phyloP scores from a whole-genome alignment of 1,140 invertebrate genomes.

The Archivesica marissinica region DNA sequence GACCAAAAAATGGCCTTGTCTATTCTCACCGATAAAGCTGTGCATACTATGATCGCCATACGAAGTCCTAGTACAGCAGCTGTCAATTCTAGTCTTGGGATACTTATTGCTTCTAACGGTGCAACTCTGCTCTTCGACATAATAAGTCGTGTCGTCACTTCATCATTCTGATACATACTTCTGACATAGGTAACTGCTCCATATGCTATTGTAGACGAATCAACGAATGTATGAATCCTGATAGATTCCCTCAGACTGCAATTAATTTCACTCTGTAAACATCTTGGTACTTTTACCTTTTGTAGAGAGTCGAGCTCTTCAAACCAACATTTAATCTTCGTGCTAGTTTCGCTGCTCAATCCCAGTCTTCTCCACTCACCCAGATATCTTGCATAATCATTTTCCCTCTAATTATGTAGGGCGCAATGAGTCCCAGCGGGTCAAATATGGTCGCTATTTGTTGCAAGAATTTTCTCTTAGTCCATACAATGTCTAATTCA shows the following conservation, averaged over 20 bases:
- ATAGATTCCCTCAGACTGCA: not conserved
- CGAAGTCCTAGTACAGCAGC: not conserved
- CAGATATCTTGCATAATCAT: slow-evolving; percentile 21
- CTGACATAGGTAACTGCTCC: slow-evolving; percentile 4
- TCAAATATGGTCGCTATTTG: slow-evolving; percentile 19
- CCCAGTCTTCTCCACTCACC: slow-evolving; percentile 15
- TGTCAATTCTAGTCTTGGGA: slow-evolving; percentile 8
- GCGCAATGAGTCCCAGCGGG: not conserved
- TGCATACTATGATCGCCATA: not conserved
- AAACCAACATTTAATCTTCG: slow-evolving; percentile 25
- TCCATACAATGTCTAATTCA: no score
- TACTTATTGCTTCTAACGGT: slow-evolving; percentile 1
- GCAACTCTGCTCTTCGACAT: not conserved
- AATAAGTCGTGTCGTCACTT: not conserved
- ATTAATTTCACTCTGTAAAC: no score
- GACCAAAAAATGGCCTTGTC: slow-evolving; percentile 29
- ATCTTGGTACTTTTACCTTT: not conserved
- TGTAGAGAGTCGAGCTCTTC: not conserved
- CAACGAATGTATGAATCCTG: not conserved
- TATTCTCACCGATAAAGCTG: not conserved
- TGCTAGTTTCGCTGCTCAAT: not conserved
- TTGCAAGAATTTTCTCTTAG: slow-evolving; percentile 34
- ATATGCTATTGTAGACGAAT: not conserved
- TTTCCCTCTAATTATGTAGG: slow-evolving; percentile 14
- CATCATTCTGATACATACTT: not conserved